Conservation (phyloP, 2,888 invertebrate genomes). For the Nomada goodeniana region DNA sequence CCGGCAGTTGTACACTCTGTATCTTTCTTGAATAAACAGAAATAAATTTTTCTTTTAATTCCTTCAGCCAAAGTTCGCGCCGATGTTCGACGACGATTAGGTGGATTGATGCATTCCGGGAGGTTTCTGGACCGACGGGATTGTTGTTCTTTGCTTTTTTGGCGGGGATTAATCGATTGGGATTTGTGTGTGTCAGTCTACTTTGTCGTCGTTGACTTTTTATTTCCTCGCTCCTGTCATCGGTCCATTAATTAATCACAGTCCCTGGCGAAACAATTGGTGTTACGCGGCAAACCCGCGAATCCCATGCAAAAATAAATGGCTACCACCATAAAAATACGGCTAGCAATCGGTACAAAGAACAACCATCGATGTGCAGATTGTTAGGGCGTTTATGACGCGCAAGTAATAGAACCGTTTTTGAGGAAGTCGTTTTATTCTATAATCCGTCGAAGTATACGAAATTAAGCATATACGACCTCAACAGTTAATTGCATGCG, state of each 20-base stretch:
- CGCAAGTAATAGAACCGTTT: no score
- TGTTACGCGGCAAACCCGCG: no score
- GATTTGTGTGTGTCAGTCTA: conserved; percentile 26
- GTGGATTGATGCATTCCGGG: conserved; percentile 23
- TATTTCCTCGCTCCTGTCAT: not conserved
- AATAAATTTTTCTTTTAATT: conserved; percentile 81
- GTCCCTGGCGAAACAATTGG: not conserved
- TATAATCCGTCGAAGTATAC: no score
- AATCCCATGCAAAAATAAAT: no score
- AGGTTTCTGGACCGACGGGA: no score
- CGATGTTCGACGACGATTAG: conserved; percentile 6
- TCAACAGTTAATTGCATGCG: no score
- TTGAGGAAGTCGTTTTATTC: no score
- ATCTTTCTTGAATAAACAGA: conserved; percentile 81
- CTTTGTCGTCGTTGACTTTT: conserved; percentile 33
- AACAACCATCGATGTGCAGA: no score
- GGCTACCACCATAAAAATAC: no score
- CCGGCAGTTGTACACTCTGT: conserved; percentile 77
- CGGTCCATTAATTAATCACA: not conserved
- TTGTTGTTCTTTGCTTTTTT: not conserved
- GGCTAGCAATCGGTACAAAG: no score
- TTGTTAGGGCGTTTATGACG: no score
- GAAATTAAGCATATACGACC: no score
- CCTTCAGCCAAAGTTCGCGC: conserved; percentile 71
- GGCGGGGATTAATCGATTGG: not conserved